Base-by-base conservation (phyloP, 2,888 invertebrate species). In the Lasius platythorax region DNA sequence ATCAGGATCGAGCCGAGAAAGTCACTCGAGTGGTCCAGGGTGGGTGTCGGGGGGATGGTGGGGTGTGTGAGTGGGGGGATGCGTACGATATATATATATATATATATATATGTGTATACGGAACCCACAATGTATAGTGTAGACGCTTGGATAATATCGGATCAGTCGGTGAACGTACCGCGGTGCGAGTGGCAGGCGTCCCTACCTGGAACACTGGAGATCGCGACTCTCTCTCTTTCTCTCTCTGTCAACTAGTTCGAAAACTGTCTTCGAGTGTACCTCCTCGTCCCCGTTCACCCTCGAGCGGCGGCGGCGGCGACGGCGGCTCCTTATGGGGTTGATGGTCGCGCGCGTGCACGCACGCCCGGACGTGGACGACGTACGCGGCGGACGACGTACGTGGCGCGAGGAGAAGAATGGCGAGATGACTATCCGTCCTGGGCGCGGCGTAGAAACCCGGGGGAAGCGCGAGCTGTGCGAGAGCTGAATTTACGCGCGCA, bases 81-180 rank as follows among this genome's bases (percentile, higher is more conserved):
- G 88, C 50, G 72, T 75, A 64, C 66, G 86, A 67, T 86, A 87
- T 50, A n/a, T 18, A 50, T n/a, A 50, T n/a, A 50, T 50, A 37
- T 37, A 37, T 37, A 37, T 50, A n/a, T 6, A 50, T 8, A n/a
- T 50, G n/a, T 50, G 18, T 50, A 15, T 76, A 75, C 84, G 70
- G 84, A 87, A 88, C 70, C 85, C 85, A 75, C 81, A 8, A 50
- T 18, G 23, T 23, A 8, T 50, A 50, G 50, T 50, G 37, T 4
- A 37, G 83, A 81, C 63, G 83, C 79, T 50, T 50, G 50, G 50
- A 78, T 56, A 18, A 56, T 82, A 73, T 82, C 64, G 82, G 74
- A 61, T 85, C 91, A 92, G 91, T 92, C 87, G 88, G 91, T 87
- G 87, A 91, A 86, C 83, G 89, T 83, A 74, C 53, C 72, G 72